Evolutionary conservation across 2,797 vertebrate genomes (phyloP).

Genomic region (Adelosebastes latens): DNA sequence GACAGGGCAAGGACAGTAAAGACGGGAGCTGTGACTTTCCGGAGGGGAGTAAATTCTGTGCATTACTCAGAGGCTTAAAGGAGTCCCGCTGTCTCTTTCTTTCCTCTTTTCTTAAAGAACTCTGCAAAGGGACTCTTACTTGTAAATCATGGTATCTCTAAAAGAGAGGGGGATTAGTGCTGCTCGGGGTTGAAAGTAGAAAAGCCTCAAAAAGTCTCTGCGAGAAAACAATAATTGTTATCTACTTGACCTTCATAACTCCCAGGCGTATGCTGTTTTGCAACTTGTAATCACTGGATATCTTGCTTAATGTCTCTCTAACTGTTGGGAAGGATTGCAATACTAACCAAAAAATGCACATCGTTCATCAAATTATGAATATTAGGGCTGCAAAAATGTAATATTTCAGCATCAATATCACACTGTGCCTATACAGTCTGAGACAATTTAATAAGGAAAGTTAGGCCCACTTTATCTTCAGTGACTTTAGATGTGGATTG

Average conservation of each 20-base stretch:
- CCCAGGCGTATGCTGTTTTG: conserved; percentile 22
- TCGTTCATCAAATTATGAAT: conserved; percentile 9
- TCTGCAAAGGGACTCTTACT: conserved; percentile 24
- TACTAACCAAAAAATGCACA: background rate
- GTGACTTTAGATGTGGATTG: background rate
- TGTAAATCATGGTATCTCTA: conserved; percentile 39
- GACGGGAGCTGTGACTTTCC: conserved; percentile 39
- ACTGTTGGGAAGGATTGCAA: conserved; percentile 9
- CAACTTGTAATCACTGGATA: conserved; percentile 41
- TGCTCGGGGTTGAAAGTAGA: conserved; percentile 29
- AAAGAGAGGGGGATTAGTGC: conserved; percentile 31
- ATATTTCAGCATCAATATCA: background rate
- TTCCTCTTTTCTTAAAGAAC: conserved; percentile 9
- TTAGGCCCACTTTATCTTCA: background rate
- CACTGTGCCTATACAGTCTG: background rate
- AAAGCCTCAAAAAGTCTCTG: conserved; percentile 27
- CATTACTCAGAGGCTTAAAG: conserved; percentile 55
- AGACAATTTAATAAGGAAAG: background rate
- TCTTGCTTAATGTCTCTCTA: conserved; percentile 21
- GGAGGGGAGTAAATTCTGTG: conserved; percentile 25
- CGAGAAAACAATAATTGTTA: conserved; percentile 48
- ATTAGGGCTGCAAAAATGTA: background rate
- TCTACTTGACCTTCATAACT: conserved; percentile 52
- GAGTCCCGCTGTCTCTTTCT: conserved; percentile 27
- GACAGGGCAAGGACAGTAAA: conserved; percentile 47